Base-by-base conservation (phyloP, 2,113 vertebrate species). In the Tiliqua scincoides region DNA sequence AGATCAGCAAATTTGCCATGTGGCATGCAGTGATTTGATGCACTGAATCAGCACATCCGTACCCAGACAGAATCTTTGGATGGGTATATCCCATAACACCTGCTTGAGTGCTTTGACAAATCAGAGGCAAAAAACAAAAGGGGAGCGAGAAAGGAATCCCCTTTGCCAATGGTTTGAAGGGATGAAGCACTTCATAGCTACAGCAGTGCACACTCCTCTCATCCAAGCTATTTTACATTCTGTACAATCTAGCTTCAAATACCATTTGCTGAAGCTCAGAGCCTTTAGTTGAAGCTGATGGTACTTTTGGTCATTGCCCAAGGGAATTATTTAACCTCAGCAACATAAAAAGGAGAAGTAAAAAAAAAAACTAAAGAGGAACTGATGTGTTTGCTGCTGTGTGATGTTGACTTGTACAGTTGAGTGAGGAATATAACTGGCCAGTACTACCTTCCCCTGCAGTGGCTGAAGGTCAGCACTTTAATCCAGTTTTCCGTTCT, bases 401-500 rank as follows among this genome's bases (percentile, higher is more conserved):
- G 48, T 63, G 21, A 11, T 72, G 30, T 61, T 61, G 52, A 40
- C 61, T 65, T 76, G 37, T 21, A 85, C 27, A 63, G 17, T 54
- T 23, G n/a, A 7, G 32, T 67, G 21, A 65, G 65, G 32, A 77
- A 54, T 8, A 7, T 63, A 62, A 65, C 37, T 84, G 43, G 77
- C 20, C 11, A 52, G 70, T 30, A 30, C 57, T 80, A 77, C 40
- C 70, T 74, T 86, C 71, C 32, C 23, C 17, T 32, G 57, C 1
- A 61, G 84, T 82, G 79, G 79, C 30, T 87, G 79, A 21, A 2
- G 71, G 84, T 85, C 88, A 89, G 57, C 25, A 82, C n/a, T 87
- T 92, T 94, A 94, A 92, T 93, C 90, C 87, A 82, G 21, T 2
- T 93, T 93, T 91, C 86, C 63, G 48, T 81, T 89, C 65, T 63